Percentiles rank a stretch among this genome's conserved stretches.
Conservation (phyloP, 2,797 vertebrate genomes). For the Dryobates pubescens region DNA sequence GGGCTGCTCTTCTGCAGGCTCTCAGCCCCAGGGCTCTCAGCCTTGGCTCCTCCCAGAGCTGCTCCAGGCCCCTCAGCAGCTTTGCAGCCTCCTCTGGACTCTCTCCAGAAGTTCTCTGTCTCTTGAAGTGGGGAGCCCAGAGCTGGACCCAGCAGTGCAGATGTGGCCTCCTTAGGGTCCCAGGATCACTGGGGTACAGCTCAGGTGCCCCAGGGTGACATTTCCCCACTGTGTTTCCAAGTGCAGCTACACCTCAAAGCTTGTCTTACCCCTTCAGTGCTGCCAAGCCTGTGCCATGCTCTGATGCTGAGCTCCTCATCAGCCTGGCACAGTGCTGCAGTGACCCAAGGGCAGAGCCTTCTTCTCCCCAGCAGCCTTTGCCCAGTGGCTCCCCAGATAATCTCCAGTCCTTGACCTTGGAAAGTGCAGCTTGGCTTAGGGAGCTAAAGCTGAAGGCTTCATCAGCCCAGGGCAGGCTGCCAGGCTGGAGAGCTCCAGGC, state of each 20-base stretch:
- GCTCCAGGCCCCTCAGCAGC: too few relatives aligned
- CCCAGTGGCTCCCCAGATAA: not conserved
- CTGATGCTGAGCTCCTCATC: not conserved
- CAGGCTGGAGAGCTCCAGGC: not conserved
- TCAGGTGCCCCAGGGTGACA: not conserved
- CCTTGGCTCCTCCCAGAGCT: too few relatives aligned
- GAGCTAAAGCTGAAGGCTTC: slow-evolving; percentile 37
- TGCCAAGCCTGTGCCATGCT: not conserved
- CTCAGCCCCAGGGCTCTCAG: too few relatives aligned
- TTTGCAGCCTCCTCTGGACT: too few relatives aligned
- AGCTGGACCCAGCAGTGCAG: too few relatives aligned
- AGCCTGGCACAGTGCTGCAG: not conserved
- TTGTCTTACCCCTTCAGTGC: not conserved
- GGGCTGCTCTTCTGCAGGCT: too few relatives aligned
- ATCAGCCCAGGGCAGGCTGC: not conserved
- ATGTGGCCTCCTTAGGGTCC: not conserved
- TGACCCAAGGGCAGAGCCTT: not conserved
- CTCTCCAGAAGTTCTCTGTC: too few relatives aligned
- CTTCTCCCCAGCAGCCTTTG: slow-evolving; percentile 2
- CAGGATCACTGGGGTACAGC: not conserved
- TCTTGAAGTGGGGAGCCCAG: too few relatives aligned
- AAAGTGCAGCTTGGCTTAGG: slow-evolving; percentile 35
- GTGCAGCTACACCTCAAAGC: not conserved
- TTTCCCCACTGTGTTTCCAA: not conserved
- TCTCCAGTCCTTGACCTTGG: slow-evolving; percentile 30